Conservation (phyloP, 1,140 invertebrate genomes). For the Trichonephila inaurata region DNA sequence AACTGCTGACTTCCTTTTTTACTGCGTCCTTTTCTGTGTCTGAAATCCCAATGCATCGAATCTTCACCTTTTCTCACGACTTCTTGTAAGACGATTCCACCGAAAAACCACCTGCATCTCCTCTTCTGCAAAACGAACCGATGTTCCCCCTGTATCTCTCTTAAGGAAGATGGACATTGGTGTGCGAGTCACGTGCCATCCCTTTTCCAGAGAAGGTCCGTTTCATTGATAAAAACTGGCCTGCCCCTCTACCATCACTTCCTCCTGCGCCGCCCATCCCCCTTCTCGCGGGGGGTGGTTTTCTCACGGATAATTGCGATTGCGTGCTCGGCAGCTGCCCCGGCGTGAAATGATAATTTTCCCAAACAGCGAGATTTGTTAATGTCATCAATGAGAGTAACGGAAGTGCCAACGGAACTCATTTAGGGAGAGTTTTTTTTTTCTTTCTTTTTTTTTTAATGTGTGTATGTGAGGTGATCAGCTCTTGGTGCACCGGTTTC, state of each 20-base stretch:
- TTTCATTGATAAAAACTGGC: constrained; percentile 40
- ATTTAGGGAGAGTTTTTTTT: background rate
- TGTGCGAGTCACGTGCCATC: background rate
- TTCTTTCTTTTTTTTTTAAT: too few species aligned
- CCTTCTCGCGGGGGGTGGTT: too few species aligned
- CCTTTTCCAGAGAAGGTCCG: background rate
- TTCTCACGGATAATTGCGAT: constrained; percentile 66
- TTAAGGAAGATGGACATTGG: background rate
- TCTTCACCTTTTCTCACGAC: background rate
- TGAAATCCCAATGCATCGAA: background rate
- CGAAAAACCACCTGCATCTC: background rate
- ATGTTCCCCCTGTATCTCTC: background rate
- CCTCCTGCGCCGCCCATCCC: background rate
- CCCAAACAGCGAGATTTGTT: constrained; percentile 21
- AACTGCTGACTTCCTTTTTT: too few species aligned
- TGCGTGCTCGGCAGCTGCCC: constrained; percentile 51
- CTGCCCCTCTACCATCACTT: background rate
- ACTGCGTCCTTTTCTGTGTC: background rate
- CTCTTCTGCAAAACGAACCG: too few species aligned
- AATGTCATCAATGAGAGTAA: constrained; percentile 71
- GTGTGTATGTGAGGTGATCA: too few species aligned
- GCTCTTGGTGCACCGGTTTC: too few species aligned
- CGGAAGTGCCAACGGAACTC: constrained; percentile 71
- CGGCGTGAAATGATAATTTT: constrained; percentile 68
- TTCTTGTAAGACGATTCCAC: background rate